Percentiles rank a stretch among this genome's conserved stretches.
Evolutionary conservation across 2,888 invertebrate species (phyloP).

Genomic region (Agonum fuliginosum): DNA sequence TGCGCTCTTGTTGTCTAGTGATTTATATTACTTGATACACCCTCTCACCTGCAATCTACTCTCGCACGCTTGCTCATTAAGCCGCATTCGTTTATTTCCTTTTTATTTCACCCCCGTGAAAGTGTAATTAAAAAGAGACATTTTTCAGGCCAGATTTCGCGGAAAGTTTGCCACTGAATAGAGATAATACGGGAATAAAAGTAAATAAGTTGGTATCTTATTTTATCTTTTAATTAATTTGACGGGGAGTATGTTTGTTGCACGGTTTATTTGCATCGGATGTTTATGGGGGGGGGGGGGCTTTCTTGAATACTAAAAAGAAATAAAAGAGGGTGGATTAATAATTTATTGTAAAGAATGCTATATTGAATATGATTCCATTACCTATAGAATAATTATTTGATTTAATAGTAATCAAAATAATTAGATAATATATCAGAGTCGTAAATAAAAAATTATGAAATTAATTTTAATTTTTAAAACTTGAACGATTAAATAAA

Average conservation of each 20-base stretch:
- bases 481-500: too few species aligned
- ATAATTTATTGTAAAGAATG: too few species aligned
- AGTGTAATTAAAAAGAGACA: constrained; percentile 36
- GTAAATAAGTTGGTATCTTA: constrained; percentile 44
- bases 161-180: constrained; percentile 26
- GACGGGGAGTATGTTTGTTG: constrained; percentile 41
- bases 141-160: constrained; percentile 34
- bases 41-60: constrained; percentile 15
- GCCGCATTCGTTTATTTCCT: constrained; percentile 17
- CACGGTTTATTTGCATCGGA: constrained; percentile 4
- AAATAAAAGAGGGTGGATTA: neutral
- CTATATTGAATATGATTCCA: too few species aligned
- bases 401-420: too few species aligned
- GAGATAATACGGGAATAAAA: constrained; percentile 44
- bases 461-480: too few species aligned
- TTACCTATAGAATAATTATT: too few species aligned
- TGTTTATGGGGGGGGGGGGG: neutral
- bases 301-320: constrained; percentile 21
- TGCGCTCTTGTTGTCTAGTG: neutral
- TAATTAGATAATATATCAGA: too few species aligned
- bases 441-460: too few species aligned
- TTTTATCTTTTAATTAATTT: constrained; percentile 52
- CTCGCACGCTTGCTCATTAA: constrained; percentile 16
- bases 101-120: constrained; percentile 31
- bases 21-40: constrained; percentile 32